Evolutionary conservation across 37 sponge, comb jelly and placozoan genomes (phyloP).

Genomic region (Spongilla lacustris): DNA sequence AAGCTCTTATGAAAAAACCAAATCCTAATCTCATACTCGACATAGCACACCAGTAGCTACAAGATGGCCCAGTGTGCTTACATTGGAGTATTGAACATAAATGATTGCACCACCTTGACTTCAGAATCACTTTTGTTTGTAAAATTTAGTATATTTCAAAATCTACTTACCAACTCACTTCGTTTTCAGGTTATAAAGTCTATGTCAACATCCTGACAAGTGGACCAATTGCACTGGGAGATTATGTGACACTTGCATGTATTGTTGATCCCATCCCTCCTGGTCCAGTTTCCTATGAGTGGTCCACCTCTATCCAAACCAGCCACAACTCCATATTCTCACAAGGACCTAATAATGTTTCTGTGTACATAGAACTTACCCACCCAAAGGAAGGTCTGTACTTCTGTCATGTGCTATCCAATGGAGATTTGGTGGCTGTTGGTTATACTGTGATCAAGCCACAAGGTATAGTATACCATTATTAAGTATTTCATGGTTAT

Average conservation of each 20-base stretch:
- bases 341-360: not conserved
- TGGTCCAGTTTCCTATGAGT: not conserved
- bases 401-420: not conserved
- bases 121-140: too few species aligned
- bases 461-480: not conserved
- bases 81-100: too few species aligned
- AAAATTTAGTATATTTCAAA: too few species aligned
- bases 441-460: not conserved
- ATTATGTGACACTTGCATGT: not conserved
- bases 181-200: not conserved
- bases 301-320: not conserved
- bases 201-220: not conserved
- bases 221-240: not conserved
- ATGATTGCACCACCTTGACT: too few species aligned
- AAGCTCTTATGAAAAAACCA: too few species aligned
- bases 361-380: not conserved
- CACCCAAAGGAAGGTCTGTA: not conserved
- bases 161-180: not conserved
- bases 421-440: not conserved
- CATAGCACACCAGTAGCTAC: too few species aligned
- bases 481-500: not conserved
- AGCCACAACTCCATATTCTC: not conserved
- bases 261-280: not conserved
- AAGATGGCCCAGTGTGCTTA: too few species aligned
- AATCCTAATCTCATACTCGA: too few species aligned